Evolutionary conservation across 2,113 vertebrate species (phyloP).

Genomic region (Delphinapterus leucas): DNA sequence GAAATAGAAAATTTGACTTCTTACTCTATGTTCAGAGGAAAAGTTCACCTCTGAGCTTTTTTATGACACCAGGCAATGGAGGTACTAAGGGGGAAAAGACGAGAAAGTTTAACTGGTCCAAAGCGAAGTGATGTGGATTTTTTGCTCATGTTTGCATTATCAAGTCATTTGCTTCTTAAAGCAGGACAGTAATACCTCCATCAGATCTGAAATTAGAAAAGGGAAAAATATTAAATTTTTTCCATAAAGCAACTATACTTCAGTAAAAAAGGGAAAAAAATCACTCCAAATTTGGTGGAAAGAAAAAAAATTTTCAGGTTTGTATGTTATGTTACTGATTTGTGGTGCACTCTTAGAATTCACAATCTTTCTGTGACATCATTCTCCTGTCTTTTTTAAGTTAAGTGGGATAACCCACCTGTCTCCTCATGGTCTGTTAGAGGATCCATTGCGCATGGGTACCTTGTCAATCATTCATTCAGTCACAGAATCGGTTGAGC

Average conservation of each 20-base stretch:
- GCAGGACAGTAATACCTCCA: too few species aligned
- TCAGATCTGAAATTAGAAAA: not conserved
- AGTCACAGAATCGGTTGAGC: not conserved
- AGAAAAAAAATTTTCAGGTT: too few species aligned
- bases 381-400: not conserved
- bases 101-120: not conserved
- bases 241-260: too few species aligned
- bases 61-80: not conserved
- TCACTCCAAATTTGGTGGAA: too few species aligned
- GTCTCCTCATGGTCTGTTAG: not conserved
- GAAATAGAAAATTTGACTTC: conserved; percentile 6
- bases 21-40: not conserved
- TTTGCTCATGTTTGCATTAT: not conserved
- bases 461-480: not conserved
- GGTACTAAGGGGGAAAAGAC: not conserved
- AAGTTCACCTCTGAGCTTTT: not conserved
- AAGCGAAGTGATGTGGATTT: not conserved
- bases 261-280: too few species aligned
- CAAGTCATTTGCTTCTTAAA: not conserved
- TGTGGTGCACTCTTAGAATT: not conserved
- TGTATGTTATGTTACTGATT: not conserved
- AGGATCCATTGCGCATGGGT: not conserved
- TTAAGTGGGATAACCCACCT: not conserved
- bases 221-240: not conserved
- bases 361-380: not conserved